phyloP scores from a whole-genome alignment of 1,140 invertebrate genomes.

The Mizuhopecten yessoensis region DNA sequence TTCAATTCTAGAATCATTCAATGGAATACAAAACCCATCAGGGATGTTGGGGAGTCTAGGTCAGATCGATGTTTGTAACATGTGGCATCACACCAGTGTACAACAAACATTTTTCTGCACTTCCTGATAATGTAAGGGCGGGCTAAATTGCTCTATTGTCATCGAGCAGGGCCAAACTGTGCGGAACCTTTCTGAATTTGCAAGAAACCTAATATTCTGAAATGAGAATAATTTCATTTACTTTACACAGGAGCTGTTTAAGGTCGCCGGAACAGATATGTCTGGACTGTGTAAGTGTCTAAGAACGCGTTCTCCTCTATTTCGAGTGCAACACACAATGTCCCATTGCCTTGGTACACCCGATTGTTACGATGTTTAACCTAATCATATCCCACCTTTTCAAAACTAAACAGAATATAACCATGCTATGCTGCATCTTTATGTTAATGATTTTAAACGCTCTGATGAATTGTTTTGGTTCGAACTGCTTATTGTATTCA shows the following conservation, averaged over 20 bases:
- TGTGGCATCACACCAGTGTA: slow-evolving; percentile 24
- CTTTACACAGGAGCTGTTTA: background rate
- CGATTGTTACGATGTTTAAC: too few species aligned
- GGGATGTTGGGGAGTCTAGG: slow-evolving; percentile 36
- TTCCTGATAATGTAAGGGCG: slow-evolving; percentile 16
- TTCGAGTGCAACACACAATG: too few species aligned
- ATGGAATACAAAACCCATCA: slow-evolving; percentile 38
- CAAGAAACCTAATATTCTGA: slow-evolving; percentile 18
- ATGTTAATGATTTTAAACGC: too few species aligned
- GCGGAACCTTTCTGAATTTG: background rate
- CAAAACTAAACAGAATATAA: too few species aligned
- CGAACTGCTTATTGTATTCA: too few species aligned
- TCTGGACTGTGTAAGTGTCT: slow-evolving; percentile 15
- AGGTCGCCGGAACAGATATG: slow-evolving; percentile 17
- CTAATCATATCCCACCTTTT: too few species aligned
- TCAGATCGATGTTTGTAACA: slow-evolving; percentile 34
- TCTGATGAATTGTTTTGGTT: too few species aligned
- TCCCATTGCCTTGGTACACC: background rate
- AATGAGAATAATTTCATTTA: slow-evolving; percentile 40
- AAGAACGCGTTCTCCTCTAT: background rate
- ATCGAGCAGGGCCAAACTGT: background rate
- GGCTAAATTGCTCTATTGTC: slow-evolving; percentile 19
- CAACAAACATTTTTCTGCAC: slow-evolving; percentile 17
- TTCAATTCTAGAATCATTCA: slow-evolving; percentile 35
- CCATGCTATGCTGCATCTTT: too few species aligned